phyloP scores from a whole-genome alignment of 1,140 invertebrate genomes.

The Lepidurus apus region DNA sequence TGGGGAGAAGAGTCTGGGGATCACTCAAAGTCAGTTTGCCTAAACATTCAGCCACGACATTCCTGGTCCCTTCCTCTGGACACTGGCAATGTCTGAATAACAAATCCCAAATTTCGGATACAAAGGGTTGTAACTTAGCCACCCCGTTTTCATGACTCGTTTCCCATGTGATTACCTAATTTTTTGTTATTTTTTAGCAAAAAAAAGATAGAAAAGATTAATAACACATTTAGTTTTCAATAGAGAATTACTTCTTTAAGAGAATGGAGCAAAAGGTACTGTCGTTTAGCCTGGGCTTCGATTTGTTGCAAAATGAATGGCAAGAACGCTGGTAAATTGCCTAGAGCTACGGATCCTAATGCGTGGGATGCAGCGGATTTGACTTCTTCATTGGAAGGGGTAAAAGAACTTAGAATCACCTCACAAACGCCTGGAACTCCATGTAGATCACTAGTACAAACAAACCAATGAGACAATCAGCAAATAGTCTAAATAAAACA shows the following conservation, averaged over 20 bases:
- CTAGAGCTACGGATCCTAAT: slow-evolving; percentile 87
- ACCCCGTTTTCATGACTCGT: slow-evolving; percentile 33
- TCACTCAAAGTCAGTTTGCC: slow-evolving; percentile 96
- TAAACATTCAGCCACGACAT: slow-evolving; percentile 96
- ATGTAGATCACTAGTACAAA: slow-evolving; percentile 68
- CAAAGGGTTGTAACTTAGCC: slow-evolving; percentile 39
- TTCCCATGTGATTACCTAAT: slow-evolving; percentile 23
- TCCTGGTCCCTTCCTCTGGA: slow-evolving; percentile 91
- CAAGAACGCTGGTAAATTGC: slow-evolving; percentile 87
- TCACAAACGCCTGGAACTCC: slow-evolving; percentile 55
- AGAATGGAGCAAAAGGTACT: slow-evolving; percentile 93
- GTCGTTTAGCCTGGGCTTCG: slow-evolving; percentile 83
- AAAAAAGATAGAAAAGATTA: neutral
- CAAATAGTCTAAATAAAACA: slow-evolving; percentile 30
- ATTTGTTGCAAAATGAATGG: slow-evolving; percentile 94
- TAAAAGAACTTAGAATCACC: slow-evolving; percentile 53
- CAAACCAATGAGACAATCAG: slow-evolving; percentile 30
- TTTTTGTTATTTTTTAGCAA: neutral
- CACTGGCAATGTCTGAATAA: slow-evolving; percentile 93
- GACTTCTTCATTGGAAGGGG: slow-evolving; percentile 52
- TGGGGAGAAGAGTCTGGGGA: slow-evolving; percentile 71
- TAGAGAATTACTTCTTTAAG: slow-evolving; percentile 76
- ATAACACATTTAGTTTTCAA: neutral
- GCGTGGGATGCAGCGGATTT: slow-evolving; percentile 97
- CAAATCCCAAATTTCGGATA: slow-evolving; percentile 66